A percentile compares a stretch with the other conserved stretches of the same genome.
Conservation (phyloP, 2,113 vertebrate genomes). For the Rostratula benghalensis region DNA sequence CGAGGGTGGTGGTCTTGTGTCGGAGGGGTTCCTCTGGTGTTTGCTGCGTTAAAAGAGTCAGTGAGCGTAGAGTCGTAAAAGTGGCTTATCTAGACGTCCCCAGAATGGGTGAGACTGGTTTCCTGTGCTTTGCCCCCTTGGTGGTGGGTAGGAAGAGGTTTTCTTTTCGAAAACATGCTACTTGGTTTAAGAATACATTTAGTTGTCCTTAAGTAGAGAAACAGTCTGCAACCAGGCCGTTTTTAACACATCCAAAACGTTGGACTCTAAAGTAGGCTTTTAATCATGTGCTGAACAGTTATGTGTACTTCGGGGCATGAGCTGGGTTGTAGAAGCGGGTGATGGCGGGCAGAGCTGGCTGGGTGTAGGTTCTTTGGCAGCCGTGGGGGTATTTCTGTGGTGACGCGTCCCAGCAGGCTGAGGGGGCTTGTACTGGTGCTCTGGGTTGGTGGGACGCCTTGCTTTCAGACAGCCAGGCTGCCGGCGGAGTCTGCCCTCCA, state of each 20-base stretch:
- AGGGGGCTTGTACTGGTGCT: not conserved
- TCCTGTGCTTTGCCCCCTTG: not conserved
- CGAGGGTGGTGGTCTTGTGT: not conserved
- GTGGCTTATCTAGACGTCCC: fast-evolving
- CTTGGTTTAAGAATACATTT: not conserved
- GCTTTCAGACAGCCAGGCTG: not conserved
- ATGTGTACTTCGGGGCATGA: fast-evolving
- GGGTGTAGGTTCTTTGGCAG: fast-evolving
- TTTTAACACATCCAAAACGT: fast-evolving
- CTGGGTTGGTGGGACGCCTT: not conserved
- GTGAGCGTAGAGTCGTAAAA: not conserved
- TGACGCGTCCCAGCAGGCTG: not conserved
- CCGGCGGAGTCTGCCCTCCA: not conserved
- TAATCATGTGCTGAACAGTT: fast-evolving
- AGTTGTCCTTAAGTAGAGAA: not conserved
- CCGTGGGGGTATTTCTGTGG: fast-evolving
- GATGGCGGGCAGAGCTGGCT: not conserved
- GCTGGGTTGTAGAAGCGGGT: fast-evolving
- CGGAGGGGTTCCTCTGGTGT: fast-evolving
- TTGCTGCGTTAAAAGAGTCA: too few relatives aligned
- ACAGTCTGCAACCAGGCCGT: not conserved
- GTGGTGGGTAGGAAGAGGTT: not conserved
- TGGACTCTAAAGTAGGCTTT: not conserved
- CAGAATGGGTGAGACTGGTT: fast-evolving
- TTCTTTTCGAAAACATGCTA: not conserved